Evolutionary conservation across 2,797 vertebrate species (phyloP).

Genomic region (Acropternis orthonyx): DNA sequence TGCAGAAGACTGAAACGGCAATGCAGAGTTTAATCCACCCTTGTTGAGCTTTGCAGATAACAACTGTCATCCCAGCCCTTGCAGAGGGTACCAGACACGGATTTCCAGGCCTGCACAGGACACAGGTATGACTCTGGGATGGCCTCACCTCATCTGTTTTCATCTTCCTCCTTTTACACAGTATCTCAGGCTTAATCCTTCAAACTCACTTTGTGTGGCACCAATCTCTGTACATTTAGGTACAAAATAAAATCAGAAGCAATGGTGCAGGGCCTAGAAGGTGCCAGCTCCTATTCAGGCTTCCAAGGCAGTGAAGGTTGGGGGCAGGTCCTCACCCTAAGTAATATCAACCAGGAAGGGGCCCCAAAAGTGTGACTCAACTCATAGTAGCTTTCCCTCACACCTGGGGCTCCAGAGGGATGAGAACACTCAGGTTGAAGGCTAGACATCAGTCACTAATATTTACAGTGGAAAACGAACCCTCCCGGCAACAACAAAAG

Average conservation of each 20-base stretch:
- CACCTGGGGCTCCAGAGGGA: not conserved
- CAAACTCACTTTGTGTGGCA: not conserved
- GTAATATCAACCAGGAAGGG: not conserved
- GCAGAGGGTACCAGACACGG: not conserved
- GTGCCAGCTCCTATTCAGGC: not conserved
- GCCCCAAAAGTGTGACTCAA: not conserved
- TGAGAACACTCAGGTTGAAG: not conserved
- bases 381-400: fast-evolving
- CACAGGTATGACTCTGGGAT: not conserved
- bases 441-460: not conserved
- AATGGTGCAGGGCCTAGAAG: not conserved
- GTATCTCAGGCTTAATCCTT: not conserved
- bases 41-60: not conserved
- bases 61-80: fast-evolving
- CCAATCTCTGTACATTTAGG: not conserved
- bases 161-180: not conserved
- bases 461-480: not conserved
- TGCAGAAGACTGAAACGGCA: not conserved
- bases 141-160: not conserved
- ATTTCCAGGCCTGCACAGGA: not conserved
- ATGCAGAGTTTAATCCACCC: not conserved
- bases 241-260: not conserved
- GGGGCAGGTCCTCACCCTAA: not conserved
- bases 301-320: not conserved
- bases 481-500: not conserved